Base-by-base conservation (phyloP, 2,797 vertebrate species). In the Channa striata region DNA sequence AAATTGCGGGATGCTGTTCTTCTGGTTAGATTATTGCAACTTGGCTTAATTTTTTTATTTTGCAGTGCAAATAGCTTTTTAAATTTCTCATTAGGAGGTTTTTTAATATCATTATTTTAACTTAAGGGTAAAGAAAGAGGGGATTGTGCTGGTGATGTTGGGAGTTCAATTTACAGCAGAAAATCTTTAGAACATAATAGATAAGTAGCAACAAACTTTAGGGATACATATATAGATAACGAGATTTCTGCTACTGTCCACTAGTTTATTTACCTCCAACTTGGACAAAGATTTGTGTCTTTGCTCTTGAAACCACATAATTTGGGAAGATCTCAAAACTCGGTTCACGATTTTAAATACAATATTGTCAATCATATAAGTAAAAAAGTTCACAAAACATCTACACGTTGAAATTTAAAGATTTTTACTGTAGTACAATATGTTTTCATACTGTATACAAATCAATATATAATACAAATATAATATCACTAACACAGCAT, bases 341-440 rank as follows among this genome's bases (percentile, higher is more conserved):
- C 8, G 20, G 17, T 40, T 39, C 0, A 39, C 4, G 11, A 2
- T 44, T 48, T 49, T 65, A 19, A 33, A 40, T 66, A 16, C 6
- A 17, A 39, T 37, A 11, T 37, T 34, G 17, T 63, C 2, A 2
- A 13, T 19, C 40, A 9, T 40, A 21, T 39, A 37, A 13, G 19
- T 40, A 37, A 8, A 11, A 9, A 37, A 7, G 30, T 48, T 59
- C 46, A 4, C 48, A 56, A 63, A 40, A 56, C 17, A 68, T n/a
- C n/a, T 21, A 46, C 36, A 47, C 7, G 7, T 54, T 11, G 52
- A 46, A 39, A 51, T 46, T 1, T 44, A 42, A 64, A 6, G 13
- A 59, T n/a, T 8, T 69, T 77, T 68, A 61, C 33, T 67, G 21
- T 52, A 39, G 13, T 43, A 30, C 54, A 62, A 51, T 4, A 63